Conservation (phyloP, 2,113 vertebrate species). For the Corydoras sp. region DNA sequence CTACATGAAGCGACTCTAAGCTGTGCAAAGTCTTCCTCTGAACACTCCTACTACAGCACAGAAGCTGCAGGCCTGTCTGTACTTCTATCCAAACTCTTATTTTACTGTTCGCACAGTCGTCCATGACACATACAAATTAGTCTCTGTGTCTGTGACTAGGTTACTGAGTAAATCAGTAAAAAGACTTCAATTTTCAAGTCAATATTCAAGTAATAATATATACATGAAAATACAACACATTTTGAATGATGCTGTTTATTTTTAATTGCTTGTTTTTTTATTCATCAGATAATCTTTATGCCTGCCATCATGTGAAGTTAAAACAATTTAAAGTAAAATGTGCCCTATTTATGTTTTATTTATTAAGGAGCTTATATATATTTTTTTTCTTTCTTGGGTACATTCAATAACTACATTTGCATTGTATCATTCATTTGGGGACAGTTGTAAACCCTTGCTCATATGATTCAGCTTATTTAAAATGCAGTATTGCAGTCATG, state of each 20-base stretch:
- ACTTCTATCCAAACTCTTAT: slow-evolving; percentile 7
- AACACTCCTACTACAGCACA: not conserved
- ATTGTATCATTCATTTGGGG: slow-evolving; percentile 18
- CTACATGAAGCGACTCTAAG: slow-evolving; percentile 81
- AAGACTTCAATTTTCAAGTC: not conserved
- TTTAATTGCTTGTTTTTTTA: slow-evolving; percentile 31
- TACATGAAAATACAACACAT: slow-evolving; percentile 15
- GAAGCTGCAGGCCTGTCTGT: slow-evolving; percentile 2
- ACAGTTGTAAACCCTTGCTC: slow-evolving; percentile 16
- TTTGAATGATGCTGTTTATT: slow-evolving; percentile 13
- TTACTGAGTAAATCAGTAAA: slow-evolving; percentile 14
- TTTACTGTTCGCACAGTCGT: slow-evolving; percentile 3
- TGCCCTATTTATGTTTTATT: slow-evolving; percentile 48
- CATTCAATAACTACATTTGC: slow-evolving; percentile 4
- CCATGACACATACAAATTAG: slow-evolving; percentile 17
- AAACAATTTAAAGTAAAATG: slow-evolving; percentile 36
- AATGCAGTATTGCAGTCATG: slow-evolving; percentile 30
- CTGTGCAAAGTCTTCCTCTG: slow-evolving; percentile 17
- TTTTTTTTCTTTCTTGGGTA: slow-evolving; percentile 29
- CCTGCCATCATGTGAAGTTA: slow-evolving; percentile 15
- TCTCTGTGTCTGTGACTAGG: slow-evolving; percentile 8
- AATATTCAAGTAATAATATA: not conserved
- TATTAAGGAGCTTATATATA: slow-evolving; percentile 33
- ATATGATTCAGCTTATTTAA: slow-evolving; percentile 8
- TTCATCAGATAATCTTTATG: slow-evolving; percentile 5